Evolutionary conservation across 2,113 vertebrate species (phyloP).

Genomic region (Gymnocephalus cernua): DNA sequence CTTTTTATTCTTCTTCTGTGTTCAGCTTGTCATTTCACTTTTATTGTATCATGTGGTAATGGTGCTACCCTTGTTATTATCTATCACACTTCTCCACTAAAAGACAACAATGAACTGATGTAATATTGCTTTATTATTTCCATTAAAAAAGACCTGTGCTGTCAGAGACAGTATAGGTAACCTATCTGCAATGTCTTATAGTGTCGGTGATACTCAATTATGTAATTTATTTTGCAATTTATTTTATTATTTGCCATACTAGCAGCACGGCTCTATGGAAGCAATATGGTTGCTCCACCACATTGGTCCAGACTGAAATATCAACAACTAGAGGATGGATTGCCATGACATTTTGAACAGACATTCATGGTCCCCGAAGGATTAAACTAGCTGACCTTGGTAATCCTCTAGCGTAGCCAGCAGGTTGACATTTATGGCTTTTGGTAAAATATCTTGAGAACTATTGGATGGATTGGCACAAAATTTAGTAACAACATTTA

Average conservation of each 20-base stretch:
- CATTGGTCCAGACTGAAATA: slow-evolving; percentile 26
- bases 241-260: slow-evolving; percentile 1
- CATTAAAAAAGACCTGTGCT: slow-evolving; percentile 35
- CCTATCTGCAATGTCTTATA: slow-evolving; percentile 3
- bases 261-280: slow-evolving; percentile 8
- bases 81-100: slow-evolving; percentile 50
- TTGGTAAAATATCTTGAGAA: not conserved
- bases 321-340: slow-evolving; percentile 8
- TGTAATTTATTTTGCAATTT: slow-evolving; percentile 26
- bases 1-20: slow-evolving; percentile 41
- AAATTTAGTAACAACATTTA: not conserved
- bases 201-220: slow-evolving; percentile 28
- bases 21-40: slow-evolving; percentile 33
- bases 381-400: not conserved
- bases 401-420: not conserved
- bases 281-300: not conserved
- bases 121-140: slow-evolving; percentile 52
- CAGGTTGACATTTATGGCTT: not conserved
- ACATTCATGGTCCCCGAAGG: not conserved
- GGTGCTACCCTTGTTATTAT: slow-evolving; percentile 41
- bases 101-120: slow-evolving; percentile 54
- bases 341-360: slow-evolving; percentile 2
- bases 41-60: slow-evolving; percentile 42
- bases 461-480: not conserved
- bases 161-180: slow-evolving; percentile 11